These are phyloP conservation scores for Papilio helenus DNA, from an alignment of 1,140 invertebrate genomes.

Conservation along the genomic window DNA sequence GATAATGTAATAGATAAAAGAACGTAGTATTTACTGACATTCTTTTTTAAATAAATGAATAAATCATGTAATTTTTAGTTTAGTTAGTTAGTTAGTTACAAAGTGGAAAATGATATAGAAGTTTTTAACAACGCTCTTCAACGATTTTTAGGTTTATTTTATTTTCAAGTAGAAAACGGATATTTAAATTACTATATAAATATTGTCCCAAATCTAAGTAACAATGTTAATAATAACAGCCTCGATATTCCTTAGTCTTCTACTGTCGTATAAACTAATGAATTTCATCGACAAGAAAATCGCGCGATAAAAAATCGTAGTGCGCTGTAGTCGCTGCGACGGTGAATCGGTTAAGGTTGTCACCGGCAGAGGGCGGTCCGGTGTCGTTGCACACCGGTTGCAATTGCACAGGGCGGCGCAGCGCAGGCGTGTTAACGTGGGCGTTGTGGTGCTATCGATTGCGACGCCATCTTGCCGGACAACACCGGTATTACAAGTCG, in stretches of 20 bases:
- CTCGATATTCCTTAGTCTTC: not conserved
- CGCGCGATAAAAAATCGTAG: not conserved
- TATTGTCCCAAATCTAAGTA: too few species aligned
- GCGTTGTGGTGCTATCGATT: constrained; percentile 72
- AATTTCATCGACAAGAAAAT: not conserved
- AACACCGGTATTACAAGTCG: constrained; percentile 60
- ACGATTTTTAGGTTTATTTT: too few species aligned
- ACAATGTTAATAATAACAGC: not conserved
- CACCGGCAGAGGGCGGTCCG: constrained; percentile 59
- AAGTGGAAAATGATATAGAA: too few species aligned
- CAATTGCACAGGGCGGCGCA: constrained; percentile 70
- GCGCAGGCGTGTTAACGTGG: constrained; percentile 74
- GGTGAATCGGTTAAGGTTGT: constrained; percentile 28
- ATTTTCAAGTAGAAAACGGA: too few species aligned
- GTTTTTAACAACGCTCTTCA: too few species aligned
- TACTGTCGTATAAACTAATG: too few species aligned
- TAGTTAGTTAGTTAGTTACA: not conserved
- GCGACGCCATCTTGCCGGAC: constrained; percentile 75
- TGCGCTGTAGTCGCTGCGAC: not conserved
- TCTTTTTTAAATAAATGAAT: not conserved
- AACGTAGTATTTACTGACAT: not conserved
- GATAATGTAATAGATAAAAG: not conserved
- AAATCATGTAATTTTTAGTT: not conserved
- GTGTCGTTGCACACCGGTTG: constrained; percentile 65
- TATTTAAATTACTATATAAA: too few species aligned